phyloP scores from a whole-genome alignment of 2,888 invertebrate genomes.

The Macrophya annulata region DNA sequence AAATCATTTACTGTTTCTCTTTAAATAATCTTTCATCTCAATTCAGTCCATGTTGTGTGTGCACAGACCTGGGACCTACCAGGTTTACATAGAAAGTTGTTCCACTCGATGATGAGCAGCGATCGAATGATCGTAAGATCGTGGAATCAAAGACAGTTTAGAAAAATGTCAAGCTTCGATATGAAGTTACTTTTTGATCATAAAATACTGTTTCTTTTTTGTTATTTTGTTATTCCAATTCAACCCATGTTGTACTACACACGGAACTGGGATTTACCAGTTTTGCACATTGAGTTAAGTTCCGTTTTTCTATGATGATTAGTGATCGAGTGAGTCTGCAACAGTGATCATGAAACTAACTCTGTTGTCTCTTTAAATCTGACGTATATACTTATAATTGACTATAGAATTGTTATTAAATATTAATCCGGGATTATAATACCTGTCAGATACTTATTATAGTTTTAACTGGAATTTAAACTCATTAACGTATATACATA shows the following conservation, averaged over 20 bases:
- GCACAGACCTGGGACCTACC: not conserved
- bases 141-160: too few relatives aligned
- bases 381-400: not conserved
- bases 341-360: not conserved
- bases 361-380: not conserved
- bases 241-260: too few relatives aligned
- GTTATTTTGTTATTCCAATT: too few relatives aligned
- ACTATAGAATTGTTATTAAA: conserved; percentile 4
- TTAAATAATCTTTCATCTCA: too few relatives aligned
- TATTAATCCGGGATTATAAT: conserved; percentile 7
- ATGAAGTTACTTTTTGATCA: too few relatives aligned
- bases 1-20: not conserved
- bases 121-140: not conserved
- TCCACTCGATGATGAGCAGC: not conserved
- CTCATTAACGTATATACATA: conserved; percentile 6
- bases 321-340: not conserved
- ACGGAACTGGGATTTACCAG: conserved; percentile 10
- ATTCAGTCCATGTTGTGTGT: not conserved
- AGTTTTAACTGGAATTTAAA: conserved; percentile 13
- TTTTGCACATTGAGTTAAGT: not conserved
- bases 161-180: too few relatives aligned
- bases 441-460: not conserved
- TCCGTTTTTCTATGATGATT: not conserved
- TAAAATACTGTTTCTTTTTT: too few relatives aligned
- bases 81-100: not conserved